A percentile compares a stretch with the other conserved stretches of the same genome.
Conservation (phyloP, 2,797 vertebrate genomes). For the Yasuhikotakia modesta region DNA sequence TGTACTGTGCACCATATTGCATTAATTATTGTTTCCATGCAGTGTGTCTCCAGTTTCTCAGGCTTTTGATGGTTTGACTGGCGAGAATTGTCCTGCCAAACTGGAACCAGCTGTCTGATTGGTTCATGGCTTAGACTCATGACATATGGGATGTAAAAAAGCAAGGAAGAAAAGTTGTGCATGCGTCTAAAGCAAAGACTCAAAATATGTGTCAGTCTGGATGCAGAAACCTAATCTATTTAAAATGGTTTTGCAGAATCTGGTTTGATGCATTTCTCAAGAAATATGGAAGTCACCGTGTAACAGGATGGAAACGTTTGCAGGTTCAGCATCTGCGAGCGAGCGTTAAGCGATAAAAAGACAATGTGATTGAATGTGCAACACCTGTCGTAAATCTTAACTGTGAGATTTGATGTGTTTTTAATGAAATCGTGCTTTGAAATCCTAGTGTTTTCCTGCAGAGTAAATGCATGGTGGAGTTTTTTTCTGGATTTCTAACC, state of each 20-base stretch:
- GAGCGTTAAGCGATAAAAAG: slow-evolving; percentile 4
- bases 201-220: slow-evolving; percentile 53
- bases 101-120: slow-evolving; percentile 60
- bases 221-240: slow-evolving; percentile 67
- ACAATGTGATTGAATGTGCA: neutral
- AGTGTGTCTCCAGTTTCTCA: slow-evolving; percentile 50
- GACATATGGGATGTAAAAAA: slow-evolving; percentile 19
- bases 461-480: neutral
- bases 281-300: slow-evolving; percentile 45
- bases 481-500: slow-evolving; percentile 8
- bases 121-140: slow-evolving; percentile 47
- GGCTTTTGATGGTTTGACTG: slow-evolving; percentile 56
- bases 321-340: slow-evolving; percentile 52
- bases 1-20: slow-evolving; percentile 59
- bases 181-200: slow-evolving; percentile 7
- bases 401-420: neutral
- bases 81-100: slow-evolving; percentile 58
- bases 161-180: neutral
- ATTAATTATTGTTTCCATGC: slow-evolving; percentile 62
- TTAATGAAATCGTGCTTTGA: neutral
- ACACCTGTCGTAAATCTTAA: neutral
- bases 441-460: slow-evolving; percentile 1
- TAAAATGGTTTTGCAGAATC: slow-evolving; percentile 59
- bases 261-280: slow-evolving; percentile 52
- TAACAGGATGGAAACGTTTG: slow-evolving; percentile 35